Conservation (phyloP, 2,797 vertebrate species). For the Acanthornis magna region DNA sequence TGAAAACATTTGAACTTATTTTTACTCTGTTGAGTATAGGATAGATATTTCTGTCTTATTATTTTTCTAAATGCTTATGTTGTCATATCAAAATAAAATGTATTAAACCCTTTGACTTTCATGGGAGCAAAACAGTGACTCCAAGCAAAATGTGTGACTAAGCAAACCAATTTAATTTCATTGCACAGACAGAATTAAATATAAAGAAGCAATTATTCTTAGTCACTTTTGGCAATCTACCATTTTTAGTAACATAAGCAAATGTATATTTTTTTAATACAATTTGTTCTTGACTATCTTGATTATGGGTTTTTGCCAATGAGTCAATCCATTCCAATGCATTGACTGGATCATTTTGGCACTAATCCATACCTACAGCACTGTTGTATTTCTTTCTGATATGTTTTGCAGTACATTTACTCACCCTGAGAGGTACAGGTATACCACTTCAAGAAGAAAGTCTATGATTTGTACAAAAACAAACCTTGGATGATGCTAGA, state of each 20-base stretch:
- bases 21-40: conserved; percentile 8
- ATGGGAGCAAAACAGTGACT: conserved; percentile 3
- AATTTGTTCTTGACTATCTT: conserved; percentile 32
- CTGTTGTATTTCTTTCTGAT: not conserved
- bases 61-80: conserved; percentile 16
- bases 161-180: conserved; percentile 54
- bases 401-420: not conserved
- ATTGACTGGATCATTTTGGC: conserved; percentile 13
- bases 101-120: conserved; percentile 42
- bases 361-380: not conserved
- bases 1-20: not conserved
- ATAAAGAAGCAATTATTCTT: conserved; percentile 53
- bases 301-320: conserved; percentile 9
- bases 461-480: not conserved
- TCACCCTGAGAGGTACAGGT: not conserved
- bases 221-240: conserved; percentile 37
- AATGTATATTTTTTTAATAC: conserved; percentile 36
- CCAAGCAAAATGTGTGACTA: conserved; percentile 48
- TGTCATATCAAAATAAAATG: conserved; percentile 34
- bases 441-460: not conserved
- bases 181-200: conserved; percentile 25
- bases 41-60: conserved; percentile 18
- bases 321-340: conserved; percentile 3
- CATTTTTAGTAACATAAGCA: conserved; percentile 36
- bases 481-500: not conserved